A percentile compares a stretch with the other conserved stretches of the same genome.
These are phyloP conservation scores for Oncorhynchus gorbuscha DNA, from an alignment of 2,113 vertebrate species.

Conservation along the genomic window DNA sequence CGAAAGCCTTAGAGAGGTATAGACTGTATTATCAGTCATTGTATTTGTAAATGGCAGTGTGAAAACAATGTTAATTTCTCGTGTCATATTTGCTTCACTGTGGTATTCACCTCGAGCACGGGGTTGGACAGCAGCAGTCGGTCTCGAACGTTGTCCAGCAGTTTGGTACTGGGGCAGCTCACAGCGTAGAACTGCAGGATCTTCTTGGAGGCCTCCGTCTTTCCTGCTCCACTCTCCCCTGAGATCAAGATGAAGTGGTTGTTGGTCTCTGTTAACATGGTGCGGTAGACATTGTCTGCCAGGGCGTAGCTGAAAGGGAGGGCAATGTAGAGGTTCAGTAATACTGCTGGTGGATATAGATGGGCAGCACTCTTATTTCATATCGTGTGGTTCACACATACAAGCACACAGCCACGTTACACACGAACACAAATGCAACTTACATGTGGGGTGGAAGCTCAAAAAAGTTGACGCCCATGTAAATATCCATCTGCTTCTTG, in stretches of 20 bases:
- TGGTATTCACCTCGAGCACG: conserved; percentile 84
- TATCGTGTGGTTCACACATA: not conserved
- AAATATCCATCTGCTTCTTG: conserved; percentile 86
- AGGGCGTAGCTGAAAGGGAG: conserved; percentile 83
- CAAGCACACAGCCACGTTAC: not conserved
- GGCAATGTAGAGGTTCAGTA: not conserved
- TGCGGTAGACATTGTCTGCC: conserved; percentile 92
- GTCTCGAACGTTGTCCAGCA: conserved; percentile 87
- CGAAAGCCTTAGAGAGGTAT: conserved; percentile 83
- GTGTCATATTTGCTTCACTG: not conserved
- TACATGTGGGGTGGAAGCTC: conserved; percentile 96
- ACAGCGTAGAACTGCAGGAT: conserved; percentile 94
- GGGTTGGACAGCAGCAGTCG: conserved; percentile 93
- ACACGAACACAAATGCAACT: conserved; percentile 29
- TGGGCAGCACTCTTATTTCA: not conserved
- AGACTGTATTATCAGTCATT: conserved; percentile 6
- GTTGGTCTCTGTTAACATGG: conserved; percentile 88
- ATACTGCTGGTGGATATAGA: not conserved
- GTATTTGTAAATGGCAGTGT: not conserved
- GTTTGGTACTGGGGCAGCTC: conserved; percentile 87
- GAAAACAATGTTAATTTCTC: not conserved
- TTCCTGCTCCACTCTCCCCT: conserved; percentile 94
- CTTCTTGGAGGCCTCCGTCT: conserved; percentile 96
- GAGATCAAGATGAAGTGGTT: conserved; percentile 98
- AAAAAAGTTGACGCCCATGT: conserved; percentile 95